phyloP scores from a whole-genome alignment of 2,797 vertebrate genomes.

The Ammospiza maritima region DNA sequence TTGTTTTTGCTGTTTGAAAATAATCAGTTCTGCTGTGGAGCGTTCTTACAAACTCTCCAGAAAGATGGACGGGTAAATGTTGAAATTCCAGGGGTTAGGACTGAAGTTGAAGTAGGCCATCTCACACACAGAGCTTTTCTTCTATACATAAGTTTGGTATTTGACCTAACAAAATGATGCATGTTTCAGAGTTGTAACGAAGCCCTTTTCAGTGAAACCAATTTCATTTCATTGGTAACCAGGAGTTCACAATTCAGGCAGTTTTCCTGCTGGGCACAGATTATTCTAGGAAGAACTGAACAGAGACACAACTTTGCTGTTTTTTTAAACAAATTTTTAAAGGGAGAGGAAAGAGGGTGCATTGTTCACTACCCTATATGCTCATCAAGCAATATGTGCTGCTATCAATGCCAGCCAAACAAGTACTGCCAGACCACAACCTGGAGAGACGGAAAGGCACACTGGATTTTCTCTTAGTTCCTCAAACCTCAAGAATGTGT shows the following conservation, averaged over 20 bases:
- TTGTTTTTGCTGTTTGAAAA: background rate
- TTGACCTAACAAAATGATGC: background rate
- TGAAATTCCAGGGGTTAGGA: background rate
- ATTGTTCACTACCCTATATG: slow-evolving; percentile 14
- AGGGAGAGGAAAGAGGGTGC: background rate
- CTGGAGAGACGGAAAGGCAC: background rate
- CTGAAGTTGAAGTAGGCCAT: background rate
- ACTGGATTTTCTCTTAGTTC: background rate
- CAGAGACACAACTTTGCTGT: background rate
- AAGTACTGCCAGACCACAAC: slow-evolving; percentile 35
- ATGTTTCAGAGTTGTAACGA: background rate
- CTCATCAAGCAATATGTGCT: background rate
- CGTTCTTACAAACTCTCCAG: background rate
- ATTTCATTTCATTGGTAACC: background rate
- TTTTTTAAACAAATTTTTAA: background rate
- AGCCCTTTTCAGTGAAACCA: background rate
- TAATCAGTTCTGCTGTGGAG: background rate
- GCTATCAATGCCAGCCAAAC: slow-evolving; percentile 2
- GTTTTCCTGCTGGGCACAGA: background rate
- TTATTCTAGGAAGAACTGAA: slow-evolving; percentile 24
- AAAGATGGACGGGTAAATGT: background rate
- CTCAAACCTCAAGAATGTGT: slow-evolving; percentile 16
- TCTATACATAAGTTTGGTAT: background rate
- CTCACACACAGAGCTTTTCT: slow-evolving; percentile 8
- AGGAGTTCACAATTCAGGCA: background rate